phyloP scores from a whole-genome alignment of 1,140 invertebrate species.

The Nixonia krombeini region DNA sequence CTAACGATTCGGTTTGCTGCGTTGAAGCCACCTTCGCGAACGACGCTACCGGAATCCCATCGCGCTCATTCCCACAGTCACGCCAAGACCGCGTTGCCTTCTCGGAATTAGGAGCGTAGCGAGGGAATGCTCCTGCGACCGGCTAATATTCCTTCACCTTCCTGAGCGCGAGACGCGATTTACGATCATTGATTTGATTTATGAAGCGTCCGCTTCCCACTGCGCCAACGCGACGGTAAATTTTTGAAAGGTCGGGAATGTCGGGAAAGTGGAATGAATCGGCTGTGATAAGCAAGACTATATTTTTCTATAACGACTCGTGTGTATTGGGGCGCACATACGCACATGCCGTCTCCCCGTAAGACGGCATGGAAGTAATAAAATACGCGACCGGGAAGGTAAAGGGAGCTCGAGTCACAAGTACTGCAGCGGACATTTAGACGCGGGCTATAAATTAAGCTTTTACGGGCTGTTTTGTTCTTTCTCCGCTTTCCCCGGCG shows the following conservation, averaged over 20 bases:
- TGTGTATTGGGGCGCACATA: too few species aligned
- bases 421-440: slow-evolving; percentile 46
- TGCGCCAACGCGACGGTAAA: too few species aligned
- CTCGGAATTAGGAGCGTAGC: not conserved
- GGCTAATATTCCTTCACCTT: slow-evolving; percentile 2
- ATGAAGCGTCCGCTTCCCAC: too few species aligned
- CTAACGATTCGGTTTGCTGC: slow-evolving; percentile 15
- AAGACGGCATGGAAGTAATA: slow-evolving; percentile 42
- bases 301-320: too few species aligned
- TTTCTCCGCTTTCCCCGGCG: slow-evolving; percentile 23
- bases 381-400: slow-evolving; percentile 53
- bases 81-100: not conserved
- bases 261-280: too few species aligned
- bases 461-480: slow-evolving; percentile 45
- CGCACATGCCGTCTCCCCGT: slow-evolving; percentile 8
- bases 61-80: not conserved
- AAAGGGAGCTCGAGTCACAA: slow-evolving; percentile 41
- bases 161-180: slow-evolving; percentile 3
- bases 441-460: slow-evolving; percentile 53
- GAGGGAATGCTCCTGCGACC: not conserved
- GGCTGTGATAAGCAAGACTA: too few species aligned
- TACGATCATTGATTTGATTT: slow-evolving; percentile 28
- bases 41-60: not conserved
- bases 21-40: slow-evolving; percentile 1
- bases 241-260: too few species aligned